Evolutionary conservation across 2,888 invertebrate genomes (phyloP).

Genomic region (Xanthorhoe designata): DNA sequence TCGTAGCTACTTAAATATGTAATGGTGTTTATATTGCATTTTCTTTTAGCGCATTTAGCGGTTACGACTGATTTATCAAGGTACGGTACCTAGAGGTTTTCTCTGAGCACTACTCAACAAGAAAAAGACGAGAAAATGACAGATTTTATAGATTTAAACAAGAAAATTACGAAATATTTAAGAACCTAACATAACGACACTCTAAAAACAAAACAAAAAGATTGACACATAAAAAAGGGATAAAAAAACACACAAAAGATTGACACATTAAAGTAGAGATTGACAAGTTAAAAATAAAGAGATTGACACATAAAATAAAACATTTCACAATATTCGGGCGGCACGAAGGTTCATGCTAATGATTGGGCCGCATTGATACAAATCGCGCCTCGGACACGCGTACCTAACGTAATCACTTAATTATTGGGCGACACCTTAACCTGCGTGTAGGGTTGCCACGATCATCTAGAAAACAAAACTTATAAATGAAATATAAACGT

Average conservation of each 20-base stretch:
- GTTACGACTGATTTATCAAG: no score
- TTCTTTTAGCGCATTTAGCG: no score
- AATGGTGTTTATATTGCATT: no score
- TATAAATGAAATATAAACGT: no score
- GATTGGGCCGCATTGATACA: conserved; percentile 73
- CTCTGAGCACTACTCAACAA: no score
- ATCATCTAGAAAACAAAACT: neutral
- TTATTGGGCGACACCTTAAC: conserved; percentile 80
- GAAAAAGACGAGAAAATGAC: no score
- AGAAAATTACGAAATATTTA: neutral
- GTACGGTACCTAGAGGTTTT: no score
- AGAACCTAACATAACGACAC: no score
- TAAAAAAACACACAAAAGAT: no score
- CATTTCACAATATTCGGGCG: conserved; percentile 19
- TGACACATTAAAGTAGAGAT: no score
- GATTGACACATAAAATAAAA: conserved; percentile 30
- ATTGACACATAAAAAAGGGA: no score
- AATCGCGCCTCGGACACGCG: conserved; percentile 78
- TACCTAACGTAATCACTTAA: conserved; percentile 82
- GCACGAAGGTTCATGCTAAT: conserved; percentile 57
- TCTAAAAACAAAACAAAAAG: neutral
- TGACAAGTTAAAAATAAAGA: conserved; percentile 4
- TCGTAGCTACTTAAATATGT: no score
- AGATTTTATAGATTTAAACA: neutral
- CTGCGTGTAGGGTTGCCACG: conserved; percentile 56